A percentile compares a stretch with the other conserved stretches of the same genome.
Conservation (phyloP, 2,113 vertebrate species). For the Grus americana region DNA sequence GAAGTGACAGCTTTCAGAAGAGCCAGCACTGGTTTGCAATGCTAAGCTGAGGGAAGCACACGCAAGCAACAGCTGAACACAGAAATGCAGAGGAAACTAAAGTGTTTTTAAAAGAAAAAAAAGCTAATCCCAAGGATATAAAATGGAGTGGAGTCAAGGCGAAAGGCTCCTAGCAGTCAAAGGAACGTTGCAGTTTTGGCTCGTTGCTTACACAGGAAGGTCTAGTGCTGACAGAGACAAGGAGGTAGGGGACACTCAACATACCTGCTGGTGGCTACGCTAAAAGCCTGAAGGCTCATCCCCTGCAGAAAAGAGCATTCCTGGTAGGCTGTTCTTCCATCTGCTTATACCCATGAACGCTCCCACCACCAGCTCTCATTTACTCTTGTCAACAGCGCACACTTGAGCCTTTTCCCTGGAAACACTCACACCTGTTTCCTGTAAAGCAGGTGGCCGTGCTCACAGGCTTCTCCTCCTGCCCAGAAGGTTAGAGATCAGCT, state of each 20-base stretch:
- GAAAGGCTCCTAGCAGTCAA: background rate
- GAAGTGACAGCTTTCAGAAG: background rate
- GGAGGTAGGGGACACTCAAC: background rate
- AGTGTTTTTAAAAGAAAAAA: background rate
- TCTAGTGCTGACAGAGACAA: background rate
- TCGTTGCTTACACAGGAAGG: background rate
- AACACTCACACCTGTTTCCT: background rate
- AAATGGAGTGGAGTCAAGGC: background rate
- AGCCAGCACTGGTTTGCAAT: slow-evolving; percentile 21
- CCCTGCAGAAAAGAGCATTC: background rate
- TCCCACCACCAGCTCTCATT: background rate
- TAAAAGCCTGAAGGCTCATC: background rate
- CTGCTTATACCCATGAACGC: background rate
- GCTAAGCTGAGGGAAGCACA: slow-evolving; percentile 28
- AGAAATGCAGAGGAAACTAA: slow-evolving; percentile 10
- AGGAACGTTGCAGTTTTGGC: background rate
- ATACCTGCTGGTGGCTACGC: slow-evolving; percentile 2
- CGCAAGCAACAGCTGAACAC: background rate
- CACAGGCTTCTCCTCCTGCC: background rate
- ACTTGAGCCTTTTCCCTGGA: background rate
- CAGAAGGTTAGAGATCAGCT: background rate
- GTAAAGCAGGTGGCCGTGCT: background rate
- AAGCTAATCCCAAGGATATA: background rate
- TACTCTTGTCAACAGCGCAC: background rate
- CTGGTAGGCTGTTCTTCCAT: background rate